phyloP scores from a whole-genome alignment of 2,797 vertebrate species.

The Merluccius polli region DNA sequence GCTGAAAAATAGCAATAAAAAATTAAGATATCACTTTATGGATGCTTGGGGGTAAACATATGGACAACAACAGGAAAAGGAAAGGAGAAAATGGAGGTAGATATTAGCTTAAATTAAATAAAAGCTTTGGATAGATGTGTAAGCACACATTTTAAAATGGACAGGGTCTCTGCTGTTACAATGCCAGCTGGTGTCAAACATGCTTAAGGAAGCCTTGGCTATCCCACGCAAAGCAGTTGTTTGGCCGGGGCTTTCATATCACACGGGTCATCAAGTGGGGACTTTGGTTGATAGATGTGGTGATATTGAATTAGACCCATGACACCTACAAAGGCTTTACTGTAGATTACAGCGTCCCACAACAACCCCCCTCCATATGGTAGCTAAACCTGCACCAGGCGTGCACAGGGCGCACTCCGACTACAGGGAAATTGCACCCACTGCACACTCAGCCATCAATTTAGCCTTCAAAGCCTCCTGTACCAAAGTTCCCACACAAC shows the following conservation, averaged over 20 bases:
- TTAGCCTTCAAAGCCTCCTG: not conserved
- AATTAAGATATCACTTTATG: constrained; percentile 1
- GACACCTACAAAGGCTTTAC: constrained; percentile 7
- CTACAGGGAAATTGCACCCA: constrained; percentile 4
- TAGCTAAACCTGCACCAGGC: not conserved
- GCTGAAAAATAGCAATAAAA: not conserved
- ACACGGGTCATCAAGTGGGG: not conserved
- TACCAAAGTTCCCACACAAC: constrained; percentile 6
- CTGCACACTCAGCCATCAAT: constrained; percentile 1
- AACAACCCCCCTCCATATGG: not conserved
- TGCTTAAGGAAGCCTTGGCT: not conserved
- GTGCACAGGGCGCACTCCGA: not conserved
- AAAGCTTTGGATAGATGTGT: not conserved
- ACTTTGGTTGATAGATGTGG: not conserved
- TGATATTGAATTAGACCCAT: constrained; percentile 11
- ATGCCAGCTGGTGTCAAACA: not conserved
- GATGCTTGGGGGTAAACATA: not conserved
- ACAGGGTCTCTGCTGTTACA: not conserved
- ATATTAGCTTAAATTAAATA: not conserved
- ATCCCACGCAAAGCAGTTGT: not conserved
- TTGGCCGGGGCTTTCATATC: not conserved
- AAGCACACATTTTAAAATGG: not conserved
- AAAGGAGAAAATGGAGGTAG: not conserved
- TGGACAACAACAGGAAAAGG: not conserved
- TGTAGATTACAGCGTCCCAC: not conserved